These are phyloP conservation scores for Uria lomvia DNA, from an alignment of 2,113 vertebrate species.

Conservation along the genomic window DNA sequence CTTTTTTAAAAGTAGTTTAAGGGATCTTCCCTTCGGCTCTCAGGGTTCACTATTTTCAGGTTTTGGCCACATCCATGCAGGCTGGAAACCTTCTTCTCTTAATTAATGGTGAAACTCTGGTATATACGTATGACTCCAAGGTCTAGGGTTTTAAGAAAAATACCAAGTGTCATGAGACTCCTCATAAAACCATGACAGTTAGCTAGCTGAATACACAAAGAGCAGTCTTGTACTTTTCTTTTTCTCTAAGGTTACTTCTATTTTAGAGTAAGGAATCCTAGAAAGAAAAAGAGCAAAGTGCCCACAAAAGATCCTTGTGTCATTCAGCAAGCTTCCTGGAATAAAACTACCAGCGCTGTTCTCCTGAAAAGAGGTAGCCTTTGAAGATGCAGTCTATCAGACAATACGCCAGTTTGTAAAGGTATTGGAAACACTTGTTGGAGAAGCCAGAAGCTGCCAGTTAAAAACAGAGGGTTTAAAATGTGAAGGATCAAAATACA, in stretches of 20 bases:
- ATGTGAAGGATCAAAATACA: slow-evolving; percentile 6
- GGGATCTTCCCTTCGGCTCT: neutral
- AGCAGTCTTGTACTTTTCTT: neutral
- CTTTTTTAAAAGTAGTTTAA: neutral
- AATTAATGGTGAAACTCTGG: slow-evolving; percentile 2
- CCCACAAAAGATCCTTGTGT: slow-evolving; percentile 44
- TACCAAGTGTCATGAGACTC: neutral
- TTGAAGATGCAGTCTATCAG: neutral
- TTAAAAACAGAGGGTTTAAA: neutral
- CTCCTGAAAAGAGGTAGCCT: neutral
- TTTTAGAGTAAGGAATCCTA: slow-evolving; percentile 20
- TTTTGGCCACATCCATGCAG: neutral
- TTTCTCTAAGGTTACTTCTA: neutral
- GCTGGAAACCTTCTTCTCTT: slow-evolving; percentile 9
- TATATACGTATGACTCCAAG: neutral
- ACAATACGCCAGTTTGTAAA: neutral
- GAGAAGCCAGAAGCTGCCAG: neutral
- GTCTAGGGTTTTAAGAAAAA: slow-evolving; percentile 47
- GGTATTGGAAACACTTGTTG: neutral
- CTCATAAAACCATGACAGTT: slow-evolving; percentile 51
- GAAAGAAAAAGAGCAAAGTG: slow-evolving; percentile 32
- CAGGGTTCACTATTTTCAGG: neutral
- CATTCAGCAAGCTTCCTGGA: neutral
- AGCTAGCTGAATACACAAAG: slow-evolving; percentile 37
- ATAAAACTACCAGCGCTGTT: neutral